A percentile compares a stretch with the other conserved stretches of the same genome.
Evolutionary conservation across 2,113 vertebrate species (phyloP).

Genomic region (Mormyrus iriodes): DNA sequence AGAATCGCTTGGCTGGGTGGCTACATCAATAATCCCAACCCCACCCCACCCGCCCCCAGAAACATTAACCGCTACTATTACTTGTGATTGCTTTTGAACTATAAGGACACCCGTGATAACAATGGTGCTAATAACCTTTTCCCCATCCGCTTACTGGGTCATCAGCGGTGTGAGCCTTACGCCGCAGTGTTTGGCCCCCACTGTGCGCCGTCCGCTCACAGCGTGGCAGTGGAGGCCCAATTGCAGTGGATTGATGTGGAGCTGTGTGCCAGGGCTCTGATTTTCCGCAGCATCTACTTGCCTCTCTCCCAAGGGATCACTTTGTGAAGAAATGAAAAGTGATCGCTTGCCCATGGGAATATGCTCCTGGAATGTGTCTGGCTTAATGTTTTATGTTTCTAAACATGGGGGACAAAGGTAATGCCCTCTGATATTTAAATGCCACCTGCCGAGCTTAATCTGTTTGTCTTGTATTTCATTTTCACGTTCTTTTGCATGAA

Average conservation of each 20-base stretch:
- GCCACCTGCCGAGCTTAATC: neutral
- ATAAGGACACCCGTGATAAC: neutral
- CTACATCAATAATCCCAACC: neutral
- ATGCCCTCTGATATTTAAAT: neutral
- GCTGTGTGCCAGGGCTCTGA: neutral
- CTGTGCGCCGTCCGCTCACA: neutral
- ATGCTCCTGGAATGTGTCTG: neutral
- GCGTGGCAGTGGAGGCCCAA: neutral
- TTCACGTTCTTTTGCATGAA: neutral
- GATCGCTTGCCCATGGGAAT: neutral
- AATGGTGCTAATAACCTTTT: neutral
- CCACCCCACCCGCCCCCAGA: neutral
- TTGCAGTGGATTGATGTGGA: neutral
- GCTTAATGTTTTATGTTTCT: neutral
- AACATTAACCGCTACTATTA: neutral
- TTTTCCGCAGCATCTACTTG: neutral
- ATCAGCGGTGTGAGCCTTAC: neutral
- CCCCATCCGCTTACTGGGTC: conserved; percentile 6
- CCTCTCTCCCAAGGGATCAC: neutral
- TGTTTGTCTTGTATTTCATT: neutral
- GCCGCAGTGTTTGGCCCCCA: neutral
- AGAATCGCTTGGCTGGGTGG: neutral
- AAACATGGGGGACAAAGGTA: neutral
- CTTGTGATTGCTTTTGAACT: neutral
- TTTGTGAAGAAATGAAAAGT: conserved; percentile 3